These are phyloP conservation scores for Porites rus DNA, from an alignment of 92 coral and sea anemone genomes.

Conservation along the genomic window DNA sequence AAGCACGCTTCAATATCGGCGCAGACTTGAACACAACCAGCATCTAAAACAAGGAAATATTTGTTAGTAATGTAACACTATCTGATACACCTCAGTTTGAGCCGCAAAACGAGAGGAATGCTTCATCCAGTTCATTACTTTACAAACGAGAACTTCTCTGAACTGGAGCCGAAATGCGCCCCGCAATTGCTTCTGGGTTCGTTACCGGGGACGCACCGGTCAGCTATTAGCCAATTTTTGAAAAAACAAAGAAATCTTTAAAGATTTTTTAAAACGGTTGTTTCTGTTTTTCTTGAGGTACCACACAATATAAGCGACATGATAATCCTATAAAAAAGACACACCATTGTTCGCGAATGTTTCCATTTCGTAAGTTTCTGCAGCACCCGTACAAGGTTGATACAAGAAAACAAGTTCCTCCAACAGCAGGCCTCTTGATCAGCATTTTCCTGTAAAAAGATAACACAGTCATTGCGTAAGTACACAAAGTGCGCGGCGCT, in stretches of 20 bases:
- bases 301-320: too few relatives aligned
- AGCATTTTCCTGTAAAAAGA: slow-evolving; percentile 78
- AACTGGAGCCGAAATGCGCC: too few relatives aligned
- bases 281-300: not conserved
- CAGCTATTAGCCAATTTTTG: too few relatives aligned
- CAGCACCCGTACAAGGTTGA: slow-evolving; percentile 92
- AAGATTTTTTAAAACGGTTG: not conserved
- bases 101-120: not conserved
- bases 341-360: slow-evolving; percentile 97
- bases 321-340: not conserved
- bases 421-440: slow-evolving; percentile 96
- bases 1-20: slow-evolving; percentile 94
- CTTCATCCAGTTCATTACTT: not conserved
- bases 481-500: too few relatives aligned
- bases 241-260: too few relatives aligned
- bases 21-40: slow-evolving; percentile 98
- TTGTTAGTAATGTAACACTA: not conserved
- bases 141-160: too few relatives aligned
- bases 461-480: too few relatives aligned
- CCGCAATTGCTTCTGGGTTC: too few relatives aligned
- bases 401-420: slow-evolving; percentile 97
- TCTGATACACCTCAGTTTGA: not conserved
- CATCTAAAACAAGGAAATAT: slow-evolving; percentile 64
- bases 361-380: slow-evolving; percentile 99
- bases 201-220: too few relatives aligned